These are phyloP conservation scores for Coregonus clupeaformis DNA, from an alignment of 2,113 vertebrate genomes.

Conservation along the genomic window DNA sequence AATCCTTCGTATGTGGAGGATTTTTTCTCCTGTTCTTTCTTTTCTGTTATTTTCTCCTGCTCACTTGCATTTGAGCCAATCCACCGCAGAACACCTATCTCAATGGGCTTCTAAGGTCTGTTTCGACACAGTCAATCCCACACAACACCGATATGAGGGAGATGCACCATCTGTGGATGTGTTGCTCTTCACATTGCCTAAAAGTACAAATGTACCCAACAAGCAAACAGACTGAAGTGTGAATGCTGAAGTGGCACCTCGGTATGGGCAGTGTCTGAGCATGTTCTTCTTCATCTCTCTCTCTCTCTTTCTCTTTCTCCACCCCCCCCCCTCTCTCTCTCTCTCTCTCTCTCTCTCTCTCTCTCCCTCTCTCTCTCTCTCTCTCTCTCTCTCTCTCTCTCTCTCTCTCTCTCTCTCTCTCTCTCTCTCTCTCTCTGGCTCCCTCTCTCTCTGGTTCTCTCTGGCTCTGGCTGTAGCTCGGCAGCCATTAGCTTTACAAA, in stretches of 20 bases:
- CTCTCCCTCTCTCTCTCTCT: background rate
- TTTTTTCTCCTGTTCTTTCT: constrained; percentile 41
- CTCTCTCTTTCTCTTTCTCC: background rate
- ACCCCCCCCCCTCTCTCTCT: background rate
- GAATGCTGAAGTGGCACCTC: constrained; percentile 51
- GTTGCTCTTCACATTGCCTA: constrained; percentile 64
- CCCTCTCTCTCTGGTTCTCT: constrained; percentile 46
- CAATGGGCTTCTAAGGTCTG: constrained; percentile 68
- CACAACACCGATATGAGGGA: constrained; percentile 7
- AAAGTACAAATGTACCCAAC: constrained; percentile 63
- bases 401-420: background rate
- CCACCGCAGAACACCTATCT: constrained; percentile 24
- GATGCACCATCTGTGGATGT: constrained; percentile 72
- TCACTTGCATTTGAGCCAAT: constrained; percentile 45
- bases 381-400: background rate
- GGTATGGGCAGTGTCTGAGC: constrained; percentile 24
- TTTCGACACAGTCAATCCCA: constrained; percentile 74
- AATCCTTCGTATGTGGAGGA: constrained; percentile 41
- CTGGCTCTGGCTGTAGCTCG: constrained; percentile 82
- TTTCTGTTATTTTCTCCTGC: constrained; percentile 44
- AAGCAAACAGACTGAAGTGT: constrained; percentile 63
- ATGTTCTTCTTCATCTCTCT: background rate
- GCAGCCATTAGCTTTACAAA: constrained; percentile 99
- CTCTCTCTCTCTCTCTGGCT: constrained; percentile 45
- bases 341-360: constrained; percentile 9